Conservation (phyloP, 2,888 invertebrate species). For the Trichogramma dendrolimi region DNA sequence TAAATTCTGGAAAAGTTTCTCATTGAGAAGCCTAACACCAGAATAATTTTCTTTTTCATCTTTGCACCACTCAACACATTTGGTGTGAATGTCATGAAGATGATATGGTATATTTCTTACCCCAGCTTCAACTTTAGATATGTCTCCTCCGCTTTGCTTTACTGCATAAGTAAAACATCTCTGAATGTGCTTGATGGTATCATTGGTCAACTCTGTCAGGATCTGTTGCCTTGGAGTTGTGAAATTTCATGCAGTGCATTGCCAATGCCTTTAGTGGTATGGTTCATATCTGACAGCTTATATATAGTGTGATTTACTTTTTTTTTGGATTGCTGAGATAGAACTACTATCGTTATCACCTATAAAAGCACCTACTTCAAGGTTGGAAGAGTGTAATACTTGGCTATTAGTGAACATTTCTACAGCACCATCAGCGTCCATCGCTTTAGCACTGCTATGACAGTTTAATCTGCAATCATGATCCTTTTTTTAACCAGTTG, state of each 20-base stretch:
- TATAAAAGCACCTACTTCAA: conserved; percentile 23
- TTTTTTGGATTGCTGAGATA: conserved; percentile 15
- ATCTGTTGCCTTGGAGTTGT: background rate
- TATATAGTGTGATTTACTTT: conserved; percentile 3
- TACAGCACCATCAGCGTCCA: conserved; percentile 17
- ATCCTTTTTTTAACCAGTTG: background rate
- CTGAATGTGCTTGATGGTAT: conserved; percentile 18
- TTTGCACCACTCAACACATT: conserved; percentile 20
- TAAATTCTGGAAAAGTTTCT: conserved; percentile 10
- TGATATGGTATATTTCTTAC: conserved; percentile 22
- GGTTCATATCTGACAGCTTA: conserved; percentile 21
- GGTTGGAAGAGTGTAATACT: conserved; percentile 13
- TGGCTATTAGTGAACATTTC: conserved; percentile 3
- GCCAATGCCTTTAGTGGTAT: conserved; percentile 13
- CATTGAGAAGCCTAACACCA: too few relatives aligned
- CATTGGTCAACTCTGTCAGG: conserved; percentile 12
- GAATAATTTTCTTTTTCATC: conserved; percentile 17
- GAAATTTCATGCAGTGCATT: conserved; percentile 13
- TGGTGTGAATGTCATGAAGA: conserved; percentile 10
- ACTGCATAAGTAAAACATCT: conserved; percentile 19
- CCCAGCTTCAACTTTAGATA: conserved; percentile 3
- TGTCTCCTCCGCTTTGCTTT: conserved; percentile 16
- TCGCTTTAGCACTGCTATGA: conserved; percentile 19
- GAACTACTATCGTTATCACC: conserved; percentile 19
- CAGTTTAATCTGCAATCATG: conserved; percentile 22